phyloP scores from a whole-genome alignment of 2,797 vertebrate genomes.

The Ctenopoma multispine region DNA sequence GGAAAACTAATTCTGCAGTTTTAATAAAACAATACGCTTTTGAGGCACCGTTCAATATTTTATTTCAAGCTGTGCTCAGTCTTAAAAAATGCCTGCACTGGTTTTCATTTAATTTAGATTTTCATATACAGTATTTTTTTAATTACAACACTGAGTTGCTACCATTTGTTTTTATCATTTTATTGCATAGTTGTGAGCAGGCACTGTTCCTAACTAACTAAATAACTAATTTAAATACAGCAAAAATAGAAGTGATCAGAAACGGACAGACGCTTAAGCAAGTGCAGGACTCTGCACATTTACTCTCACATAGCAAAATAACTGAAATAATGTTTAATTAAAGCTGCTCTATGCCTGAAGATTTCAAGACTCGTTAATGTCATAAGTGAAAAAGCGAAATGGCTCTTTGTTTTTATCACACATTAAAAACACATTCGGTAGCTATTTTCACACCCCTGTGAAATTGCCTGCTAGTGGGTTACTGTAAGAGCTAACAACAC shows the following conservation, averaged over 20 bases:
- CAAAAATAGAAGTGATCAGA: neutral
- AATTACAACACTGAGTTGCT: neutral
- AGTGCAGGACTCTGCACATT: constrained; percentile 2
- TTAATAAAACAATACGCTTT: constrained; percentile 21
- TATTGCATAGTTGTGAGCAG: neutral
- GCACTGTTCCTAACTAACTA: neutral
- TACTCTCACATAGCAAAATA: constrained; percentile 12
- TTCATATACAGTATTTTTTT: neutral
- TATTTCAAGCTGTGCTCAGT: neutral
- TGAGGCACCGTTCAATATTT: constrained; percentile 23
- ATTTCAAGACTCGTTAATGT: constrained; percentile 41
- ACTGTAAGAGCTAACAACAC: constrained; percentile 47
- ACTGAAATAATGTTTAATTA: constrained; percentile 50
- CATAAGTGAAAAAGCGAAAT: constrained; percentile 27
- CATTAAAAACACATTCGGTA: constrained; percentile 60
- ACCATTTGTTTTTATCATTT: neutral
- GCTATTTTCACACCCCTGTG: constrained; percentile 37
- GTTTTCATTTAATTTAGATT: neutral
- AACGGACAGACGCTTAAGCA: neutral
- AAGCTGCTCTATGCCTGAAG: constrained; percentile 36
- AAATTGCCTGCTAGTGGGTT: constrained; percentile 46
- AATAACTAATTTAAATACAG: neutral
- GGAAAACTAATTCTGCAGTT: constrained; percentile 40
- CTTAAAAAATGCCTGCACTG: neutral
- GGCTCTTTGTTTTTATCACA: constrained; percentile 50